Percentiles rank a stretch among this genome's conserved stretches.
These are phyloP conservation scores for Euproctis similis DNA, from an alignment of 2,888 invertebrate genomes.

Conservation along the genomic window DNA sequence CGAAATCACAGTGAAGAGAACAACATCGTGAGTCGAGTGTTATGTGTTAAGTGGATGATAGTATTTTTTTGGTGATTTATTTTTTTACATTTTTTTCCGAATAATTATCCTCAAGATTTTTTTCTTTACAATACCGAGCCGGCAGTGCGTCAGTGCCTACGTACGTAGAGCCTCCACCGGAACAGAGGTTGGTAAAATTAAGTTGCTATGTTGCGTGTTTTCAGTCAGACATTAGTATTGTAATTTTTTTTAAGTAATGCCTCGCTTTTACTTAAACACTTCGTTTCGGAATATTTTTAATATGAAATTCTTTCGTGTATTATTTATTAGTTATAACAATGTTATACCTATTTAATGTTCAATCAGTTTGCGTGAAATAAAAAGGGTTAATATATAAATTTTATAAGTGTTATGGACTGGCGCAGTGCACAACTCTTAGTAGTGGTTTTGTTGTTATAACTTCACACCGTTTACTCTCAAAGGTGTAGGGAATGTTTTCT, in stretches of 20 bases:
- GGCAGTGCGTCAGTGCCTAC: slow-evolving; percentile 31
- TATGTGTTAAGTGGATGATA: slow-evolving; percentile 19
- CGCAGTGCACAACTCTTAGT: no score
- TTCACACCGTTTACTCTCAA: no score
- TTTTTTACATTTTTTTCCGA: slow-evolving; percentile 41
- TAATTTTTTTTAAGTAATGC: slow-evolving; percentile 30
- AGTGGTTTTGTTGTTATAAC: no score
- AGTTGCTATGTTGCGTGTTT: slow-evolving; percentile 57
- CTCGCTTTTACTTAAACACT: slow-evolving; percentile 11
- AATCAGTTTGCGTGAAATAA: slow-evolving; percentile 6
- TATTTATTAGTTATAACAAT: slow-evolving; percentile 10
- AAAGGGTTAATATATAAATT: slow-evolving; percentile 9
- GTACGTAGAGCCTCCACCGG: slow-evolving; percentile 13
- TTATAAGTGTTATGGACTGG: no score
- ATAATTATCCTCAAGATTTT: no score
- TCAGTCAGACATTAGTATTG: slow-evolving; percentile 33
- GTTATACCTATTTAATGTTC: neutral
- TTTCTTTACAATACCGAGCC: no score
- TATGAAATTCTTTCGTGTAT: slow-evolving; percentile 10
- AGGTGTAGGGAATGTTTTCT: no score
- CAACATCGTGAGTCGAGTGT: slow-evolving; percentile 16
- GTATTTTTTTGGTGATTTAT: slow-evolving; percentile 27
- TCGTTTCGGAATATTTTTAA: slow-evolving; percentile 11
- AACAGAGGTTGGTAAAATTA: slow-evolving; percentile 55
- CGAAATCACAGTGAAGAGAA: slow-evolving; percentile 47